These are phyloP conservation scores for Tetrax tetrax DNA, from an alignment of 2,113 vertebrate species.

Conservation along the genomic window DNA sequence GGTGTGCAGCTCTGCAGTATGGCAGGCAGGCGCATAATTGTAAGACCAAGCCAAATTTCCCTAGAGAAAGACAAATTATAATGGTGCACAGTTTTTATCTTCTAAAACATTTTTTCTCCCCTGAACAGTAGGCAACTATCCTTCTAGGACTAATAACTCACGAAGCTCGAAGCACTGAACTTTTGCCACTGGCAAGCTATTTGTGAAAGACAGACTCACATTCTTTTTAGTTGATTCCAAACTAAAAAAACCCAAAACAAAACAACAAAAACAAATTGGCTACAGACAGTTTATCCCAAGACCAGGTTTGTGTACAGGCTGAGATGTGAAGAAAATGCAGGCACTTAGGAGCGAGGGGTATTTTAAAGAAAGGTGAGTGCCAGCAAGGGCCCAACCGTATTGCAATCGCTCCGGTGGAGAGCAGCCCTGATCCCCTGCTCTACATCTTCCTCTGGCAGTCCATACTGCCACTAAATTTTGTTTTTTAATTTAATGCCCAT, in stretches of 20 bases:
- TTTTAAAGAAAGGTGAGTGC: background rate
- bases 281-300: background rate
- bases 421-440: background rate
- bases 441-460: background rate
- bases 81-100: background rate
- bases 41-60: background rate
- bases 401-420: rapidly evolving
- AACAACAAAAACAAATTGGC: background rate
- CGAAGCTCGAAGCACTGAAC: background rate
- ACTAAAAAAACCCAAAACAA: background rate
- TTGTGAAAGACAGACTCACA: slow-evolving; percentile 25
- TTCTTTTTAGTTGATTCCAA: background rate
- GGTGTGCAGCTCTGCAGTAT: background rate
- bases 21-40: background rate
- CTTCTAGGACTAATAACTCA: slow-evolving; percentile 13
- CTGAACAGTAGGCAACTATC: background rate
- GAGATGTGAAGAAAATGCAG: background rate
- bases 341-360: background rate
- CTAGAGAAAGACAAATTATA: background rate
- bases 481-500: background rate
- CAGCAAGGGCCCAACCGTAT: background rate
- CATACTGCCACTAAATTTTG: background rate
- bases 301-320: background rate
- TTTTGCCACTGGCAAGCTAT: slow-evolving; percentile 39
- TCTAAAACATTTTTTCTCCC: background rate